Evolutionary conservation across 2,888 invertebrate species (phyloP), one percentile per base, ranked within the genome.

Genomic region (Eupithecia tripunctaria): DNA sequence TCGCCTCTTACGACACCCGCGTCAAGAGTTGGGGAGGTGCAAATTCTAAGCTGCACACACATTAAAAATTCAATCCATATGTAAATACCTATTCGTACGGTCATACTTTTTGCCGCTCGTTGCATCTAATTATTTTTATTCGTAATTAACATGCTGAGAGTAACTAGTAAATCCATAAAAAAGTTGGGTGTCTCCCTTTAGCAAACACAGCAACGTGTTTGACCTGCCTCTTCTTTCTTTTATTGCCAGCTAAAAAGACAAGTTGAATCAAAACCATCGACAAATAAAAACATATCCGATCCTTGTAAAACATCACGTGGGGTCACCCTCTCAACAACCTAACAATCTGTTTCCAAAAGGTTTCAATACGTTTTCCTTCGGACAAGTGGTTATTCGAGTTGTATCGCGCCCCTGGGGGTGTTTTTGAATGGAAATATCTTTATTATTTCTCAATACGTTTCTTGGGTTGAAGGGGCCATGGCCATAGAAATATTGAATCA

Each of bases 281-380:
- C 63, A 18, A 29, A 47, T 21, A 59, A 65, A 71, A 74, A 70
- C 68, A 70, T 59, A 66, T 60, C 64, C 43, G 38, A 69, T 71
- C n/a, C 70, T 69, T 71, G 70, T 66, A 68, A 67, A 73, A 75
- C 73, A 75, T 77, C 68, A 76, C 69, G 74, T 71, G 68, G 82
- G 84, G 85, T 82, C 83, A 85, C 79, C 78, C 78, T 73, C 29
- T 73, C 18, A 29, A 60, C 67, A 63, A 47, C 63, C 43, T 63
- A 69, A 74, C 77, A 76, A 75, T 77, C 75, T 82, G 79, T 81
- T 85, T 82, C 83, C 82, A 83, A 64, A 36, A 82, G 78, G 83
- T 84, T 84, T 82, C 79, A 79, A 79, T 78, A 78, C 78, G 80
- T 81, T 81, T 81, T 80, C 83, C 80, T 80, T 84, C 81, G 82